phyloP scores from a whole-genome alignment of 2,888 invertebrate genomes.

The Busseola fusca region DNA sequence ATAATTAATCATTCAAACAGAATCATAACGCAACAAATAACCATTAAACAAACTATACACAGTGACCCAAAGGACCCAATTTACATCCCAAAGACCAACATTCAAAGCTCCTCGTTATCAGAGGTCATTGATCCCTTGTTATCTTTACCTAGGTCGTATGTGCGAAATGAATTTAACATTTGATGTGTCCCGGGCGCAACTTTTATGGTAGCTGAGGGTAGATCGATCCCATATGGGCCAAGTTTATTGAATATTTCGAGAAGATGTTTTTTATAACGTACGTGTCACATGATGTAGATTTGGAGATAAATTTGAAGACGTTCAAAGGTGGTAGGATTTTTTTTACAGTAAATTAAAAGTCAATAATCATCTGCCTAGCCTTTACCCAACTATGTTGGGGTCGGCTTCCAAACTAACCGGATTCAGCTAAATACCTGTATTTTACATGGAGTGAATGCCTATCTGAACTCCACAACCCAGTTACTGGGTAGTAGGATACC shows the following conservation, averaged over 20 bases:
- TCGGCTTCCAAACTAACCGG: too few species aligned
- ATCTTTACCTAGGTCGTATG: constrained; percentile 41
- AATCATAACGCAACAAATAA: not conserved
- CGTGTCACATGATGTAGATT: constrained; percentile 11
- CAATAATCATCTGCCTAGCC: too few species aligned
- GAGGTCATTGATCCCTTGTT: constrained; percentile 55
- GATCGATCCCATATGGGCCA: constrained; percentile 44
- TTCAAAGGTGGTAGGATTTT: not conserved
- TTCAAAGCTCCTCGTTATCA: constrained; percentile 47
- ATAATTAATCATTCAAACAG: not conserved
- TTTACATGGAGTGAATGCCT: too few species aligned
- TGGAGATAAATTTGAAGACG: constrained; percentile 29
- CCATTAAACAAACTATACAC: not conserved
- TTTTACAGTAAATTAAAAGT: not conserved
- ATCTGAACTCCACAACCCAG: too few species aligned
- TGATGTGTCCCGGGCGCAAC: constrained; percentile 43
- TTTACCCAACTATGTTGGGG: too few species aligned
- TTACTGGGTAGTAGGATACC: too few species aligned
- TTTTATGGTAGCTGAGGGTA: constrained; percentile 44
- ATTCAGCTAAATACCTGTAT: too few species aligned
- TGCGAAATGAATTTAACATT: constrained; percentile 63
- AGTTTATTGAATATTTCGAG: constrained; percentile 55
- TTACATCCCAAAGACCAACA: constrained; percentile 24
- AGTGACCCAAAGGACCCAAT: constrained; percentile 13
- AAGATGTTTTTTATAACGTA: constrained; percentile 28